These are phyloP conservation scores for Xanthorhoe designata DNA, from an alignment of 2,888 invertebrate genomes.

Conservation along the genomic window DNA sequence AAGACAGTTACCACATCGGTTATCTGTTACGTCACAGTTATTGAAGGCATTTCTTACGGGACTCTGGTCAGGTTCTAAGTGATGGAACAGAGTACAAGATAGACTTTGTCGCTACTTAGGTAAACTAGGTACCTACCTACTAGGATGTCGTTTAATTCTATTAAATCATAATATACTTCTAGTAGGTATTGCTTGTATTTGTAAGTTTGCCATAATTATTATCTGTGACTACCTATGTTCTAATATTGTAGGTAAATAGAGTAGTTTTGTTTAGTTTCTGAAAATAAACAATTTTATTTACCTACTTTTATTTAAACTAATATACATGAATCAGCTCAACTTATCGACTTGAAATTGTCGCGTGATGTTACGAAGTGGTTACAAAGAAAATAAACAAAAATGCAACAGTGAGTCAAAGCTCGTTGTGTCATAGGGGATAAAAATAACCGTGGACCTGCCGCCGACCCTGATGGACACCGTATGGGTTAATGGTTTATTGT, in stretches of 20 bases:
- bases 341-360: conserved; percentile 6
- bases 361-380: conserved; percentile 14
- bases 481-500: conserved; percentile 36
- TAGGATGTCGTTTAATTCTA: no score
- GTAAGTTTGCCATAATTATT: no score
- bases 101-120: background rate
- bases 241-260: no score
- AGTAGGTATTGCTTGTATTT: no score
- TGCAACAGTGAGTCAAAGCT: conserved; percentile 54
- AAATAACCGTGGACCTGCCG: conserved; percentile 54
- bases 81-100: background rate
- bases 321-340: background rate
- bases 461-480: conserved; percentile 39
- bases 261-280: no score
- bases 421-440: conserved; percentile 59
- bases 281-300: no score
- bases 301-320: background rate
- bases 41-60: conserved; percentile 32
- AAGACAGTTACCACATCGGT: conserved; percentile 47
- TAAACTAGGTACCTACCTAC: background rate
- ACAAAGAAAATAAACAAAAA: conserved; percentile 42
- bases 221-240: no score
- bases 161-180: no score
- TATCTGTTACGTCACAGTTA: conserved; percentile 43
- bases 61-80: conserved; percentile 16